Percentiles rank a stretch among this genome's conserved stretches.
phyloP scores from a whole-genome alignment of 2,113 vertebrate genomes.

The Probosciger aterrimus region DNA sequence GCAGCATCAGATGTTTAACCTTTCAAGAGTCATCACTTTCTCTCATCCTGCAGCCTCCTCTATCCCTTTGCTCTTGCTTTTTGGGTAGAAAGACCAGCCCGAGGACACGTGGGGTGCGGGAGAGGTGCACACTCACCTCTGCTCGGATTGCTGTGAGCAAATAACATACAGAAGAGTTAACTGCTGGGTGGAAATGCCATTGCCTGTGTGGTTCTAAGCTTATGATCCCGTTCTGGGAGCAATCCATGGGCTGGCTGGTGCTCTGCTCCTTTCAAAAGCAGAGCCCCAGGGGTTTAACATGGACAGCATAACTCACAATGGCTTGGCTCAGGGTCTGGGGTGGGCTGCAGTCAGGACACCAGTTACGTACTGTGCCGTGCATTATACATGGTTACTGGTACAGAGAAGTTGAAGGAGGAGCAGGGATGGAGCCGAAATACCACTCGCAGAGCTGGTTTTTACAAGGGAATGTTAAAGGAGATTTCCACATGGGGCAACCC shows the following conservation, averaged over 20 bases:
- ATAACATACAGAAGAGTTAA: not conserved
- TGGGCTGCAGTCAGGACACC: not conserved
- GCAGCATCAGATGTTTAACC: conserved; percentile 40
- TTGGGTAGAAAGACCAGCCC: not conserved
- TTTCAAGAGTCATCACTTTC: conserved; percentile 54
- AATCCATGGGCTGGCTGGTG: not conserved
- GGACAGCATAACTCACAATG: not conserved
- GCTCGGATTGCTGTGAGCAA: not conserved
- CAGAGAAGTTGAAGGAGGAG: not conserved
- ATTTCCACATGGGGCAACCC: too few relatives aligned
- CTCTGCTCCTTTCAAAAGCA: not conserved
- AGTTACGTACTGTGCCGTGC: rapidly evolving
- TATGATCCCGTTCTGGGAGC: not conserved
- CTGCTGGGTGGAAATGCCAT: not conserved
- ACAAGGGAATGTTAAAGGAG: not conserved
- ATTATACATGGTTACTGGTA: rapidly evolving
- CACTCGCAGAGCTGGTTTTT: not conserved
- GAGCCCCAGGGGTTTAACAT: not conserved
- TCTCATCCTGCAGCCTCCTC: not conserved
- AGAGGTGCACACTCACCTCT: rapidly evolving
- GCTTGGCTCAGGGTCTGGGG: rapidly evolving
- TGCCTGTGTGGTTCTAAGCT: not conserved
- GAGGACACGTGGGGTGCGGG: rapidly evolving
- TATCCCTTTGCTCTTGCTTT: conserved; percentile 1
- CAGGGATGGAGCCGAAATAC: not conserved